Evolutionary conservation across 2,797 vertebrate genomes (phyloP).

Genomic region (Hozukius guyotensis): DNA sequence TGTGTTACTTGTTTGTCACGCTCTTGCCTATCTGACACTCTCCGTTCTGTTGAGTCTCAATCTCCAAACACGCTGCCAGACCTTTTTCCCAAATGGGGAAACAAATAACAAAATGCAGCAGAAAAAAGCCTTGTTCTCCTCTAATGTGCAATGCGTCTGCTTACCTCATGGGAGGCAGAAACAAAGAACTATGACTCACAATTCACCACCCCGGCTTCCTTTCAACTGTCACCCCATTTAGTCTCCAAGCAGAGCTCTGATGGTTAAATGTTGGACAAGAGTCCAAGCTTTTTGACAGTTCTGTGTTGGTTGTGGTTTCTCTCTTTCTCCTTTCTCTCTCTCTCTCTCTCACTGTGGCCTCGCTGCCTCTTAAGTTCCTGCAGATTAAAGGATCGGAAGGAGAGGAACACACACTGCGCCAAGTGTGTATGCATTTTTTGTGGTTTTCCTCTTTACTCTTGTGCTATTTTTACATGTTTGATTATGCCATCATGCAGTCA

Average conservation of each 20-base stretch:
- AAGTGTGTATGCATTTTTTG: conserved; percentile 58
- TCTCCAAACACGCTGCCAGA: conserved; percentile 49
- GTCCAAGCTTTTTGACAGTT: conserved; percentile 64
- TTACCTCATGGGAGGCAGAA: conserved; percentile 66
- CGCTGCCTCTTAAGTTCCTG: conserved; percentile 32
- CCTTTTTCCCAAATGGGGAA: conserved; percentile 33
- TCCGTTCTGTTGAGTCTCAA: conserved; percentile 64
- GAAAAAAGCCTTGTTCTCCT: conserved; percentile 57
- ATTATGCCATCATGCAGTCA: conserved; percentile 64
- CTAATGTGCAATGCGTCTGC: conserved; percentile 57
- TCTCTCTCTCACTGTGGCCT: conserved; percentile 43
- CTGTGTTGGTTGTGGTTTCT: conserved; percentile 67
- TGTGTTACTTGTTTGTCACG: conserved; percentile 52
- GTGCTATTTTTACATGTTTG: conserved; percentile 62
- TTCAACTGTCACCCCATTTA: conserved; percentile 65
- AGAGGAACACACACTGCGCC: conserved; percentile 61
- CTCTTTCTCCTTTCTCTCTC: conserved; percentile 21
- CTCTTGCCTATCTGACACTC: conserved; percentile 46
- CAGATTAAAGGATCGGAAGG: conserved; percentile 43
- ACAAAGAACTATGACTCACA: conserved; percentile 63
- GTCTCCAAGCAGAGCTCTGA: conserved; percentile 36
- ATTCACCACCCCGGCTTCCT: conserved; percentile 57
- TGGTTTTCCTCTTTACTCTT: conserved; percentile 48
- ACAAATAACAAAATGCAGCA: conserved; percentile 48
- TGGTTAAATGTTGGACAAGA: conserved; percentile 58